Conservation (phyloP, 2,888 invertebrate species). For the Apantesis nais region DNA sequence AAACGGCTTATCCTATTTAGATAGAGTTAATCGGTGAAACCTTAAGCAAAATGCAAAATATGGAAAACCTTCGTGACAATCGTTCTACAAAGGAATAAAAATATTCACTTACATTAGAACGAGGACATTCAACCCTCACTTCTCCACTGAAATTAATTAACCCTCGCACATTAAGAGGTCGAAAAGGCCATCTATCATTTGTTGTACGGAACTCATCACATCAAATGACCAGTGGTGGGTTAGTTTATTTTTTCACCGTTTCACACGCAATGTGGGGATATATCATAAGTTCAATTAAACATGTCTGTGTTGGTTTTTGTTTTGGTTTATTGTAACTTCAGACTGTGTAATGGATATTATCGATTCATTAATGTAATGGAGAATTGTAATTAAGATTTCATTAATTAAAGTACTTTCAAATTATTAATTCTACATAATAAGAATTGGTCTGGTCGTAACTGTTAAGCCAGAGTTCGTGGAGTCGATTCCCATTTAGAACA, state of each 20-base stretch:
- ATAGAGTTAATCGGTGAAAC: too few relatives aligned
- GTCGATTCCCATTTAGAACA: too few relatives aligned
- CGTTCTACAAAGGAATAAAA: conserved; percentile 7
- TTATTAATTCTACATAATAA: background rate
- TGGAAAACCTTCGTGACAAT: background rate
- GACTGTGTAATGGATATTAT: background rate
- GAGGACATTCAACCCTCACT: conserved; percentile 9
- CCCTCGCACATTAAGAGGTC: conserved; percentile 20
- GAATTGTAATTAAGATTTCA: background rate
- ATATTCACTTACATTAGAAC: conserved; percentile 7
- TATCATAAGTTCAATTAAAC: conserved; percentile 35
- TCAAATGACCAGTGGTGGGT: conserved; percentile 12
- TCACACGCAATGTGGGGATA: conserved; percentile 45
- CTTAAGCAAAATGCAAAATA: too few relatives aligned
- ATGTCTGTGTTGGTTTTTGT: conserved; percentile 11
- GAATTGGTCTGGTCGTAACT: too few relatives aligned
- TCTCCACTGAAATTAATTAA: conserved; percentile 20
- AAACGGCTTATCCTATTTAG: too few relatives aligned
- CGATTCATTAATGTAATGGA: background rate
- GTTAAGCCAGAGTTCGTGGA: too few relatives aligned
- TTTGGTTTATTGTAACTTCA: conserved; percentile 8
- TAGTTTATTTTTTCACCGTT: conserved; percentile 28
- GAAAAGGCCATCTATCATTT: conserved; percentile 38
- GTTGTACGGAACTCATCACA: conserved; percentile 40
- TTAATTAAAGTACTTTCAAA: background rate